Percentiles rank a stretch among this genome's conserved stretches.
These are phyloP conservation scores for Amphipoea lucens DNA, from an alignment of 2,888 invertebrate species.

Conservation along the genomic window DNA sequence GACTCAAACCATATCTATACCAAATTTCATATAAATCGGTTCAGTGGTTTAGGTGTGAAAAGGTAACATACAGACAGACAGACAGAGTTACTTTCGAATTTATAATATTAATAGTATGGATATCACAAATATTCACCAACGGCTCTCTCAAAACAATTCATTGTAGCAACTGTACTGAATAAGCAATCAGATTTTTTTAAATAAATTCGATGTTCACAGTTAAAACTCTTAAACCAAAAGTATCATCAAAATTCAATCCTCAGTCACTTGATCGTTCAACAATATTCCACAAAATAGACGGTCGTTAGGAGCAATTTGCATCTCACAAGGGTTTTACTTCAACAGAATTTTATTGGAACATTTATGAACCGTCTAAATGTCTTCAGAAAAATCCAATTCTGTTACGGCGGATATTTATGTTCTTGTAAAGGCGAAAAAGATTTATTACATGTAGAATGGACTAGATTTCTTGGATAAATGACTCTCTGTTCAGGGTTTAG, in stretches of 20 bases:
- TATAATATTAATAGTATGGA: not conserved
- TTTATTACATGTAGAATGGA: conserved; percentile 40
- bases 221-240: not conserved
- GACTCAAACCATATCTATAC: too few relatives aligned
- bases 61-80: too few relatives aligned
- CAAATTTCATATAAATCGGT: too few relatives aligned
- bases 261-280: conserved; percentile 9
- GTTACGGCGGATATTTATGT: conserved; percentile 49
- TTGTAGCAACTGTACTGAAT: not conserved
- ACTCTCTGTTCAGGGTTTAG: conserved; percentile 29
- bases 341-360: conserved; percentile 36
- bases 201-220: not conserved
- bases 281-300: conserved; percentile 24
- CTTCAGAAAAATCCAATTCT: conserved; percentile 47
- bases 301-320: conserved; percentile 43
- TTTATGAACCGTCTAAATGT: conserved; percentile 43
- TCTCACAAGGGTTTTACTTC: conserved; percentile 36
- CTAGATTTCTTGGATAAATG: conserved; percentile 44
- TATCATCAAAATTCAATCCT: conserved; percentile 7
- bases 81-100: too few relatives aligned
- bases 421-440: conserved; percentile 29
- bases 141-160: not conserved
- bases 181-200: not conserved
- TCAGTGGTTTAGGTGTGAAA: too few relatives aligned
- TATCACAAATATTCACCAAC: not conserved